Percentiles rank a stretch among this genome's conserved stretches.
These are phyloP conservation scores for Bolinopsis microptera DNA, from an alignment of 37 sponge, comb jelly and placozoan genomes.

Conservation along the genomic window DNA sequence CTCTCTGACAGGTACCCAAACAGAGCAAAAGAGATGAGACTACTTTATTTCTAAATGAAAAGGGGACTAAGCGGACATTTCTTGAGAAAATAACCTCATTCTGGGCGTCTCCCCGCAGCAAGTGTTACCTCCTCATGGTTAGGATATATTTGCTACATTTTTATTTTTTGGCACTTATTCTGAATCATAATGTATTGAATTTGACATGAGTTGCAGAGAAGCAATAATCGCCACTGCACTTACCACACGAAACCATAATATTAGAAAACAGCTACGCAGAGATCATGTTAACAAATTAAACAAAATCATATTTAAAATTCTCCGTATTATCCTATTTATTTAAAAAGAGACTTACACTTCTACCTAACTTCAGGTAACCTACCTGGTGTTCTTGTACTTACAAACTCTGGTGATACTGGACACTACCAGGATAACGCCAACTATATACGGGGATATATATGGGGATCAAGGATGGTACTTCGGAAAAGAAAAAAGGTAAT, in stretches of 20 bases:
- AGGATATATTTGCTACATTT: neutral
- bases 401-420: conserved; percentile 43
- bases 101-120: conserved; percentile 29
- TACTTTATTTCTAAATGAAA: neutral
- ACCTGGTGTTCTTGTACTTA: neutral
- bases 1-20: conserved; percentile 71
- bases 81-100: neutral
- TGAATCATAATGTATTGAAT: too few relatives aligned
- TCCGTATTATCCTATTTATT: too few relatives aligned
- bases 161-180: neutral
- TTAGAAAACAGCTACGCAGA: too few relatives aligned
- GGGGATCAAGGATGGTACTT: too few relatives aligned
- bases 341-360: too few relatives aligned
- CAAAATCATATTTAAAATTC: too few relatives aligned
- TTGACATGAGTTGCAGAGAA: too few relatives aligned
- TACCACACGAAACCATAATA: too few relatives aligned
- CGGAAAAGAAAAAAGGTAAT: too few relatives aligned
- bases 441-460: neutral
- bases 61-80: too few relatives aligned
- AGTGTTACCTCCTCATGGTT: conserved; percentile 44
- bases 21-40: conserved; percentile 66
- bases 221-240: too few relatives aligned
- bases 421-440: conserved; percentile 17
- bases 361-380: conserved; percentile 34
- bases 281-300: too few relatives aligned